Base-by-base conservation (phyloP, 1,140 invertebrate genomes). In the Xylocopa sonorina region DNA sequence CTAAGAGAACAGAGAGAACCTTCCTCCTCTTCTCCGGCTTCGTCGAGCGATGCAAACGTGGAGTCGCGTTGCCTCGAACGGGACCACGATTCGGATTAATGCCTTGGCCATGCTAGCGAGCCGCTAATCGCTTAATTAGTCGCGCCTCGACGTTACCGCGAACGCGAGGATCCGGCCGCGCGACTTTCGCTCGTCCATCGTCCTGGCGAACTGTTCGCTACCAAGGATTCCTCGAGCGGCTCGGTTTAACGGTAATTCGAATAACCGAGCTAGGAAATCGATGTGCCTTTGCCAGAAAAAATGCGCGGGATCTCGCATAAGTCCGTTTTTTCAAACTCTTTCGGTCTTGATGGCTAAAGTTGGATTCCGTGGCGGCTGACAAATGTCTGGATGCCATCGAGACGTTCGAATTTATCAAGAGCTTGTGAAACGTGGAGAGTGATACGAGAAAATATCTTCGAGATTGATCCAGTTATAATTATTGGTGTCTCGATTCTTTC, bases 71-170 rank as follows among this genome's bases (percentile, higher is more conserved):
- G 21, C 43, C 67, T 27, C n/a, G 7, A 24, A 21, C 57, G 27
- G 21, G 9, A n/a, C 27, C 55, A n/a, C 38, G 53, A 55, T 75
- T 60, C 27, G 38, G 50, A 76, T 78, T 73, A 48, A 75, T 57
- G 43, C 43, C 16, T 29, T 9, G 21, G 32, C 43, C 21, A 24
- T 32, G 27, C 50, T 27, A 73, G 60, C 53, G 24, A 50, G 34
- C 27, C 58, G 38, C 51, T 83, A 82, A 84, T 78, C 80, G 63
- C 68, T 84, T 79, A 82, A 84, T 84, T 84, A 83, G 55, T 82
- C 34, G 82, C 63, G 32, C 38, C 53, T 32, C 14, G 50, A 24
- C 48, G 66, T 55, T 72, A 38, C 66, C 29, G 38, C 21, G 29
- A 32, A 29, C 75, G 18, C 43, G 51, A 43, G 51, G 69, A 69